phyloP scores from a whole-genome alignment of 2,888 invertebrate genomes.

The Ctena decussata region DNA sequence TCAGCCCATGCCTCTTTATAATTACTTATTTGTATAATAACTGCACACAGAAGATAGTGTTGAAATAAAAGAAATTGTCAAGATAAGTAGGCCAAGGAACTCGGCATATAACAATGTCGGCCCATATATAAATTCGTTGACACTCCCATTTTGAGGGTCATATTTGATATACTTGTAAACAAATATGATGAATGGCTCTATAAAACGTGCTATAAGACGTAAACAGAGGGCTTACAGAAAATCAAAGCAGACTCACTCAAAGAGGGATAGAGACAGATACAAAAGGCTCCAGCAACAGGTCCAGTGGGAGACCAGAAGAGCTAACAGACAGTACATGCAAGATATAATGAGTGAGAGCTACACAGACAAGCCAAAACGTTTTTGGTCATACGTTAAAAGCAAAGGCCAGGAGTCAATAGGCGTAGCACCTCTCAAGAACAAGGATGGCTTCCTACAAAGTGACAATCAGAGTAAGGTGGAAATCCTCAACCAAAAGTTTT shows the following conservation, averaged over 20 bases:
- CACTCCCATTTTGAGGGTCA: too few species aligned
- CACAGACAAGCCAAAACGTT: constrained; percentile 14
- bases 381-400: constrained; percentile 39
- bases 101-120: too few species aligned
- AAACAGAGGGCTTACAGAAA: constrained; percentile 7
- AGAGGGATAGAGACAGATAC: constrained; percentile 16
- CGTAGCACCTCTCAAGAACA: constrained; percentile 35
- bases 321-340: not conserved
- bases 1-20: too few species aligned
- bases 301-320: constrained; percentile 8
- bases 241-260: not conserved
- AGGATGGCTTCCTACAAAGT: constrained; percentile 36
- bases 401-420: constrained; percentile 29
- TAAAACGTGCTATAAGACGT: not conserved
- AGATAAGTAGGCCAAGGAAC: too few species aligned
- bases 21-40: too few species aligned
- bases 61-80: too few species aligned
- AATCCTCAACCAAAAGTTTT: constrained; percentile 29
- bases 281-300: constrained; percentile 11
- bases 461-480: constrained; percentile 33
- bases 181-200: constrained; percentile 18
- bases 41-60: too few species aligned
- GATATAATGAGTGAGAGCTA: constrained; percentile 1
- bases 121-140: too few species aligned
- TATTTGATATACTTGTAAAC: too few species aligned